Base-by-base conservation (phyloP, 2,888 invertebrate species). In the Himalopsyche tibetana region DNA sequence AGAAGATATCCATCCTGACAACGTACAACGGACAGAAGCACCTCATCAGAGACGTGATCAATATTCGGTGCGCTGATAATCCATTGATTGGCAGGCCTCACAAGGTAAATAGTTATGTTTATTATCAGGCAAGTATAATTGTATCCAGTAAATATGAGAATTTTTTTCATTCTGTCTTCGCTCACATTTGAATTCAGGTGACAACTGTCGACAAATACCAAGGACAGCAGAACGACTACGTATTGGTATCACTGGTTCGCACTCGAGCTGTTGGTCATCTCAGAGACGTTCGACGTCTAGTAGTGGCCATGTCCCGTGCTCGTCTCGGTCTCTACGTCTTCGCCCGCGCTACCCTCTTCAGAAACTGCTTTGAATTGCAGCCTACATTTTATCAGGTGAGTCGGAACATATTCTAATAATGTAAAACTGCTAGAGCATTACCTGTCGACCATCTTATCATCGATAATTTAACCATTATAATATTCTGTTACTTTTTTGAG, bases 1-100 rank as follows among this genome's bases (percentile, higher is more conserved):
- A 97, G 87, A 98, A 98, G 92, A 98, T 99, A 89, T 98, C 99
- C 45, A 99, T 99, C 89, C 93, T 99, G 81, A 99, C 99, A 1
- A 99, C 99, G 0, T 99, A 99, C 92, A 99, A 99, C 91, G 99
- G 99, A 0, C 99, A 99, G 92, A 99, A 99, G 91, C 98, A 99
- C 92, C 94, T 99, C 83, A 97, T 99, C 79, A 94, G 99, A 2
- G 99, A 99, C 92, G 99, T 99, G 8, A 96, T 99, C 86, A 96
- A 97, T 91, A 96, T 96, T 69, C 94, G 99, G 84, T 99, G 99
- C 92, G 97, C 97, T 0, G 96, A 96, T 88, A 99, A 99, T 93
- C 98, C 99, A 0, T 94, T 99, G 84, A 98, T 99, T 89, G 99
- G 99, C 28, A 94, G 96, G 90, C 99, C 99, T 0, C 95, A 97